Conservation (phyloP, 53 echinoderm and acorn worm species). For the Apostichopus leukothele region DNA sequence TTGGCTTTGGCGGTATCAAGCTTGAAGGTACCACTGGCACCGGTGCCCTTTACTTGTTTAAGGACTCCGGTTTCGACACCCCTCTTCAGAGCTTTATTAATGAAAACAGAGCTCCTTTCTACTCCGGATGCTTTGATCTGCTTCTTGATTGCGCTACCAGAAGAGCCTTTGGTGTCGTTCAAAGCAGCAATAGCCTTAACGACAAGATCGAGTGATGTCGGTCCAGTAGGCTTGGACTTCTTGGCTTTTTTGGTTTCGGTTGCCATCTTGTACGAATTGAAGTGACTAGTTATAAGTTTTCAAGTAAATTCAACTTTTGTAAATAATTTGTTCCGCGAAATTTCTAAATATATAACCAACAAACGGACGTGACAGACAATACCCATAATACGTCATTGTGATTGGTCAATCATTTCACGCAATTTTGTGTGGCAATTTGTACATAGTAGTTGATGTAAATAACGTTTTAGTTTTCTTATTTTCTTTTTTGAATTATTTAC, state of each 20-base stretch:
- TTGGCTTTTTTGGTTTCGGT: constrained; percentile 34
- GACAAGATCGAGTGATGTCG: constrained; percentile 64
- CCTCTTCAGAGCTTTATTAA: constrained; percentile 64
- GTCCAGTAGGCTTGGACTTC: constrained; percentile 51
- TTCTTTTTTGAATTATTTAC: neutral
- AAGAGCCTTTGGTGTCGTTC: constrained; percentile 78
- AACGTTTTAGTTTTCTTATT: constrained; percentile 17
- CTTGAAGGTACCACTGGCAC: constrained; percentile 80
- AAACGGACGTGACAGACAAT: constrained; percentile 38
- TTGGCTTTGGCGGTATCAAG: constrained; percentile 58
- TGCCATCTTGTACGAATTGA: constrained; percentile 32
- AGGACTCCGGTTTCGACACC: constrained; percentile 69
- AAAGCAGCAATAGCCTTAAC: constrained; percentile 64
- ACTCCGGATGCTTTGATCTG: constrained; percentile 68
- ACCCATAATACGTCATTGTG: neutral
- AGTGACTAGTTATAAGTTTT: neutral
- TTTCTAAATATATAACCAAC: too few species aligned
- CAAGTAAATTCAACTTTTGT: too few species aligned
- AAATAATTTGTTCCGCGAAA: too few species aligned
- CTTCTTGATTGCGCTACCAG: constrained; percentile 71
- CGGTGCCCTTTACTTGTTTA: constrained; percentile 70
- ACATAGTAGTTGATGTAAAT: neutral
- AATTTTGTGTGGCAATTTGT: constrained; percentile 8
- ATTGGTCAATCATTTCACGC: constrained; percentile 8
- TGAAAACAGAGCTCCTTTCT: neutral